phyloP scores from a whole-genome alignment of 2,113 vertebrate species.

The human (Homo sapiens) region DNA sequence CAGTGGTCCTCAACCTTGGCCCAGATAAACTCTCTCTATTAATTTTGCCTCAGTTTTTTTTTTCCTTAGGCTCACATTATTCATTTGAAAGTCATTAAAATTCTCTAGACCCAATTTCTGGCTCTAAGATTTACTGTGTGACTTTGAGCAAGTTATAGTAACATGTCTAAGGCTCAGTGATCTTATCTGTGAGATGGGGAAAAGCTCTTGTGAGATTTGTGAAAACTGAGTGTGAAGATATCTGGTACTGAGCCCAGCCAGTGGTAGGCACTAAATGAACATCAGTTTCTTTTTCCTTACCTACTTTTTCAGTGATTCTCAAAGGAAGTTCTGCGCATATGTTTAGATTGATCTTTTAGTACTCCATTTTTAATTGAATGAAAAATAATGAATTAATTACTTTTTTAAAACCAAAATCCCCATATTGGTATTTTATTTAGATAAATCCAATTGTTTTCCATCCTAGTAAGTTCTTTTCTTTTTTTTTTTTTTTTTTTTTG shows the following conservation, averaged over 20 bases:
- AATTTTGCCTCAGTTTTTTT: neutral
- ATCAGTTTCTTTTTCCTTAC: neutral
- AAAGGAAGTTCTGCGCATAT: neutral
- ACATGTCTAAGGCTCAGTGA: neutral
- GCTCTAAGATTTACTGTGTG: neutral
- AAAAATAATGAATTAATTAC: neutral
- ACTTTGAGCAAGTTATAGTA: neutral
- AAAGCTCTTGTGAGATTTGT: neutral
- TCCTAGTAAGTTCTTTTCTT: too few relatives aligned
- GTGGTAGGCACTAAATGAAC: neutral
- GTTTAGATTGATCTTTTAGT: neutral
- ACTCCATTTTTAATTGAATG: neutral
- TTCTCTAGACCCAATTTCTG: neutral
- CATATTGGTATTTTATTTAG: neutral
- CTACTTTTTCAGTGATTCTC: neutral
- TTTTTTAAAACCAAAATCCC: neutral
- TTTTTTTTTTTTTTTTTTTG: too few relatives aligned
- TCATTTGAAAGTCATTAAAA: neutral
- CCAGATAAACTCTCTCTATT: neutral
- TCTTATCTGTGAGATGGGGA: neutral
- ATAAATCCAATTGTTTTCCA: neutral
- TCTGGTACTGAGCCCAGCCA: neutral
- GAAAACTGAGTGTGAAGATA: neutral
- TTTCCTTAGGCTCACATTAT: neutral
- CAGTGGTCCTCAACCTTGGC: neutral